phyloP scores from a whole-genome alignment of 2,113 vertebrate species.

The Chamaetylas fuelleborni region DNA sequence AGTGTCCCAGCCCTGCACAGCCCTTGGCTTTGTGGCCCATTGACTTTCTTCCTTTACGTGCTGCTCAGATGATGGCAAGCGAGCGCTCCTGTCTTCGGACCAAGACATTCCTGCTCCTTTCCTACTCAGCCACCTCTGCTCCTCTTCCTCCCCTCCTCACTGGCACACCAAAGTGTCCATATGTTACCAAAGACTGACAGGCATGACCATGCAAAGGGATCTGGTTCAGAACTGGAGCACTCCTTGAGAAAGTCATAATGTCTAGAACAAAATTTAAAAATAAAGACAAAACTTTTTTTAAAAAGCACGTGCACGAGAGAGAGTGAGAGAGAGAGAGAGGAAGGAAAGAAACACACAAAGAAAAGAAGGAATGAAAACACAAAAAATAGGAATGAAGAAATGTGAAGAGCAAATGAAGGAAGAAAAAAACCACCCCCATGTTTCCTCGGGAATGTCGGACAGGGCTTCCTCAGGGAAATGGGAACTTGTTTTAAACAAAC shows the following conservation, averaged over 20 bases:
- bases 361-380: conserved; percentile 41
- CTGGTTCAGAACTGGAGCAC: conserved; percentile 70
- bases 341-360: conserved; percentile 43
- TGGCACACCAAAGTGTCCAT: conserved; percentile 84
- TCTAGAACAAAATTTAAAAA: conserved; percentile 43
- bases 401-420: conserved; percentile 35
- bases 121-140: conserved; percentile 65
- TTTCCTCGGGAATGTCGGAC: conserved; percentile 54
- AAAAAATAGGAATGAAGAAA: conserved; percentile 16
- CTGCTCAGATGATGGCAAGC: conserved; percentile 80
- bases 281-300: conserved; percentile 7
- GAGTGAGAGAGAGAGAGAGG: background rate
- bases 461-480: conserved; percentile 62
- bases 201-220: conserved; percentile 67
- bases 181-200: conserved; percentile 83
- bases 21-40: conserved; percentile 55
- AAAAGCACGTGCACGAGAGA: background rate
- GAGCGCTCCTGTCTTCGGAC: conserved; percentile 51
- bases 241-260: conserved; percentile 64
- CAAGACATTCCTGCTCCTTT: conserved; percentile 60
- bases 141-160: conserved; percentile 71
- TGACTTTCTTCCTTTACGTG: conserved; percentile 72
- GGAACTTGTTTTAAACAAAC: conserved; percentile 64
- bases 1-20: conserved; percentile 19
- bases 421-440: background rate